phyloP scores from a whole-genome alignment of 2,797 vertebrate species.

The Helarctos malayanus region DNA sequence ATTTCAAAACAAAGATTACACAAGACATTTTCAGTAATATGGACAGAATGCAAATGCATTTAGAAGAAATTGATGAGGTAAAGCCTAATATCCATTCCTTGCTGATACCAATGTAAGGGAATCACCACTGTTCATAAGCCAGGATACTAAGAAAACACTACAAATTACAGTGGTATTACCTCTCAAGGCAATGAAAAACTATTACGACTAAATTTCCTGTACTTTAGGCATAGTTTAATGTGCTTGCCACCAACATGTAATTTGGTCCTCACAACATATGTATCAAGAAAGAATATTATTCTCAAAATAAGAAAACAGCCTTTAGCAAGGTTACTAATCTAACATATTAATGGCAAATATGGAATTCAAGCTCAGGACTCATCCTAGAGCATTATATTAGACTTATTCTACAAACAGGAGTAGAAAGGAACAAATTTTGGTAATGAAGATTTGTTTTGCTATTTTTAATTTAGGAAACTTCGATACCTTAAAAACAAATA shows the following conservation, averaged over 20 bases:
- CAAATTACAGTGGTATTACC: neutral
- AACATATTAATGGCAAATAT: neutral
- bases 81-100: neutral
- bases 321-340: neutral
- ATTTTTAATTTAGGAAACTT: neutral
- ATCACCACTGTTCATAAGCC: neutral
- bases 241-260: neutral
- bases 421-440: neutral
- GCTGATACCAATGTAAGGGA: neutral
- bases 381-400: neutral
- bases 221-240: neutral
- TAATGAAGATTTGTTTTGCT: neutral
- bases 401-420: neutral
- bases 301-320: neutral
- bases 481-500: constrained; percentile 13
- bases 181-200: neutral
- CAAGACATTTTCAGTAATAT: neutral
- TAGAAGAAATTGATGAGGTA: neutral
- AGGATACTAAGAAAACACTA: neutral
- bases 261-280: neutral
- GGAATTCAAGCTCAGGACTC: neutral
- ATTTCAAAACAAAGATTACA: neutral
- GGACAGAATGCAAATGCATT: neutral
- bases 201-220: constrained; percentile 10
- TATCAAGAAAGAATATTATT: neutral